Evolutionary conservation across 2,888 invertebrate genomes (phyloP).

Genomic region (Aethes cnicana): DNA sequence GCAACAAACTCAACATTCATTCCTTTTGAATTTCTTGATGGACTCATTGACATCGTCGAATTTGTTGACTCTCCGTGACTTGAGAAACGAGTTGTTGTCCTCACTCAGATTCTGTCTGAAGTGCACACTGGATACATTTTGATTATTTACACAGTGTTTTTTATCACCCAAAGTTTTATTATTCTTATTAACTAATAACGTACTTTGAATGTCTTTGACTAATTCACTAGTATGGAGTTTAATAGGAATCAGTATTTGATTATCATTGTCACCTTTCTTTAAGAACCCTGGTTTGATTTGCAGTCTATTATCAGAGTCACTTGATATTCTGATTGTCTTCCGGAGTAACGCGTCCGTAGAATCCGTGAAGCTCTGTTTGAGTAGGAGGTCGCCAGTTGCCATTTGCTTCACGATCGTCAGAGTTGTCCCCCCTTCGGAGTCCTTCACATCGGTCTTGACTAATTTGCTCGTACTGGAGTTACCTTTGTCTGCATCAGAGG

Average conservation of each 20-base stretch:
- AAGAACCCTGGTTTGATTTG: constrained; percentile 71
- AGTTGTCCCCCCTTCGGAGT: constrained; percentile 61
- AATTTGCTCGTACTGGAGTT: constrained; percentile 55
- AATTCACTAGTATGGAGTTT: constrained; percentile 72
- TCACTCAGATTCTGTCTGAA: constrained; percentile 72
- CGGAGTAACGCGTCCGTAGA: constrained; percentile 68
- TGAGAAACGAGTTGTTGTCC: constrained; percentile 69
- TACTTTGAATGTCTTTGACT: constrained; percentile 79
- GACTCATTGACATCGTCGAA: constrained; percentile 72
- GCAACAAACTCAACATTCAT: constrained; percentile 69
- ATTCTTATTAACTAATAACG: constrained; percentile 76
- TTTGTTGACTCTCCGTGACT: constrained; percentile 69
- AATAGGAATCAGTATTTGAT: constrained; percentile 72
- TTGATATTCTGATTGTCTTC: constrained; percentile 72
- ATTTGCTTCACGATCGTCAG: constrained; percentile 73
- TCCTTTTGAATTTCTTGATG: constrained; percentile 75
- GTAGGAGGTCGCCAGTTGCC: constrained; percentile 68
- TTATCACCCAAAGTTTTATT: constrained; percentile 76
- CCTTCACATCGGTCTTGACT: constrained; percentile 57
- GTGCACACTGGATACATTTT: constrained; percentile 72
- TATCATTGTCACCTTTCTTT: constrained; percentile 74
- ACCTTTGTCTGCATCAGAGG: constrained; percentile 75
- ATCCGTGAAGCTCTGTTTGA: constrained; percentile 68
- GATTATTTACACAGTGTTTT: constrained; percentile 78
- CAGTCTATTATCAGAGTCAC: constrained; percentile 72